Conservation (phyloP, 2,113 vertebrate species). For the Asarcornis scutulata region DNA sequence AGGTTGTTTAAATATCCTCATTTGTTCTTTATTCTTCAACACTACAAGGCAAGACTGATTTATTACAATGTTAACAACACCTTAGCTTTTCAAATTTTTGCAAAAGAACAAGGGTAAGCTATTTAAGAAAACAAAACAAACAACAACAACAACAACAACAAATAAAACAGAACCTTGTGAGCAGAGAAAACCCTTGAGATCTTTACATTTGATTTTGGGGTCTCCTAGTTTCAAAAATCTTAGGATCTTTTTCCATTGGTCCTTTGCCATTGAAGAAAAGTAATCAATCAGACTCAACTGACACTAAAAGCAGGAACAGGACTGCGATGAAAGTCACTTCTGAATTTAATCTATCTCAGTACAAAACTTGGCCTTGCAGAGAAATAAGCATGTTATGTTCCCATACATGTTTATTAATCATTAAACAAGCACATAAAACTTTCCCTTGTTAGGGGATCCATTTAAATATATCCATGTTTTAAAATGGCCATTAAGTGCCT, state of each 20-base stretch:
- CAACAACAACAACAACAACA: not conserved
- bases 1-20: not conserved
- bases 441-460: not conserved
- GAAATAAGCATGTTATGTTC: not conserved
- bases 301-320: not conserved
- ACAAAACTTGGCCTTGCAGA: not conserved
- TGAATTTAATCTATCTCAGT: not conserved
- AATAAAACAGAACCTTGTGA: not conserved
- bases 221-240: not conserved
- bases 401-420: not conserved
- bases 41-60: not conserved
- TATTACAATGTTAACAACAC: not conserved
- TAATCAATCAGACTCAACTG: not conserved
- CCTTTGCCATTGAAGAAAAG: not conserved
- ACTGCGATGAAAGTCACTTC: not conserved
- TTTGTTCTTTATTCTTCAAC: not conserved
- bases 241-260: not conserved
- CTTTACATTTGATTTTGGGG: not conserved
- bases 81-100: not conserved
- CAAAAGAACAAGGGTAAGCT: not conserved
- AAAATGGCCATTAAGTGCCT: fast-evolving
- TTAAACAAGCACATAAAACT: not conserved
- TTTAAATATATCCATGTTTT: not conserved
- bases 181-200: not conserved
- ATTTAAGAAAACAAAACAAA: not conserved